Conservation (phyloP, 2,113 vertebrate genomes). For the Charina bottae region DNA sequence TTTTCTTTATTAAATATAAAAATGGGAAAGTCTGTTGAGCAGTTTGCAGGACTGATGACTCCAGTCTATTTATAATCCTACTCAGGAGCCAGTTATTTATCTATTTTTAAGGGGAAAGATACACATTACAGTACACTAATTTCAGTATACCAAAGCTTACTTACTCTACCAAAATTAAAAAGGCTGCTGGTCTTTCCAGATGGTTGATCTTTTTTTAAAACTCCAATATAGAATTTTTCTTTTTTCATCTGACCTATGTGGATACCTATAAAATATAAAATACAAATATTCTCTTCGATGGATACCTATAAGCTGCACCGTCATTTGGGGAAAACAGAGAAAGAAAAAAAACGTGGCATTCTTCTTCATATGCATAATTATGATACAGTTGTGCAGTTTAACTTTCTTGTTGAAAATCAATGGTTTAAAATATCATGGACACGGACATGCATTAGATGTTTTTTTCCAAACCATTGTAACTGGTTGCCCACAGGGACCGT, state of each 20-base stretch:
- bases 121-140: background rate
- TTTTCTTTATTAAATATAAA: background rate
- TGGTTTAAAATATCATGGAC: background rate
- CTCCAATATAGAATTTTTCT: background rate
- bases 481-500: background rate
- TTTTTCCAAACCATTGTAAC: background rate
- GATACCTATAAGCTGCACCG: background rate
- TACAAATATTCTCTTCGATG: no score
- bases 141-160: background rate
- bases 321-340: background rate
- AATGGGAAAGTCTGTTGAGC: background rate
- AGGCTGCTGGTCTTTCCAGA: background rate
- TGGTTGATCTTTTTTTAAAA: background rate
- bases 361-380: background rate
- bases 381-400: background rate
- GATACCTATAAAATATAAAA: background rate
- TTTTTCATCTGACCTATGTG: background rate
- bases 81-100: background rate
- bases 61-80: background rate
- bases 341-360: background rate
- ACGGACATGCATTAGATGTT: background rate
- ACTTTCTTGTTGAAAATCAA: background rate
- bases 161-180: background rate
- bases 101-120: background rate
- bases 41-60: background rate